Evolutionary conservation across 2,888 invertebrate species (phyloP), one percentile per base, ranked within the genome.

Genomic region (Ctenicera cuprea): DNA sequence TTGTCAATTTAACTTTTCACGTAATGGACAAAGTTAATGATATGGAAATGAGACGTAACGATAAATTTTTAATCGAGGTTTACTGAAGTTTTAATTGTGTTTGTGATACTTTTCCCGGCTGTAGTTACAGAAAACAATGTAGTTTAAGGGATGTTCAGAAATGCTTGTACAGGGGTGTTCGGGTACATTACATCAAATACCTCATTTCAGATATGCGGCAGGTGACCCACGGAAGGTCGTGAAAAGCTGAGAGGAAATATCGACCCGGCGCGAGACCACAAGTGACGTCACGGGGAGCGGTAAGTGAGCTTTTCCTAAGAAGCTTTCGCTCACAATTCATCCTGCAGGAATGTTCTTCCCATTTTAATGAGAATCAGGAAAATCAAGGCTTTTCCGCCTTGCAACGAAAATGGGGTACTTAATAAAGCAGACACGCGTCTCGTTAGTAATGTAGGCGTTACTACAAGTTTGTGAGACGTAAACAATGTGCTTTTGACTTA

Each of bases 241-340:
- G 66, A 41, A 75, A 68, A 73, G 73, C 69, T 69, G 73, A 63
- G 64, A 73, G 74, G 72, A 75, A 76, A 77, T 78, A 78, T 78
- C 79, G 79, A 77, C 76, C 74, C 67, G 72, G 65, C 45, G 38
- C 75, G 62, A 74, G 76, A 77, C 76, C 73, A 74, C 68, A 71
- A 72, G 67, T 78, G 78, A 78, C 78, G 78, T 78, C 78, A 78
- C 70, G 67, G 74, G 77, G 72, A 75, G 71, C 70, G 73, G 74
- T 70, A 64, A 71, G 64, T 64, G 48, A 37, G 48, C 16, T 50
- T 67, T 66, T 61, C 18, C n/a, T 37, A 59, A 16, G 5, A 14
- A 20, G 38, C n/a, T 59, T 41, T 20, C n/a, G 14, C 12, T 20
- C 38, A 26, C 12, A 38, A 59, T 59, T 38, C 59, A 59, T 38